These are phyloP conservation scores for Crotophaga sulcirostris DNA, from an alignment of 2,113 vertebrate genomes.

Conservation along the genomic window DNA sequence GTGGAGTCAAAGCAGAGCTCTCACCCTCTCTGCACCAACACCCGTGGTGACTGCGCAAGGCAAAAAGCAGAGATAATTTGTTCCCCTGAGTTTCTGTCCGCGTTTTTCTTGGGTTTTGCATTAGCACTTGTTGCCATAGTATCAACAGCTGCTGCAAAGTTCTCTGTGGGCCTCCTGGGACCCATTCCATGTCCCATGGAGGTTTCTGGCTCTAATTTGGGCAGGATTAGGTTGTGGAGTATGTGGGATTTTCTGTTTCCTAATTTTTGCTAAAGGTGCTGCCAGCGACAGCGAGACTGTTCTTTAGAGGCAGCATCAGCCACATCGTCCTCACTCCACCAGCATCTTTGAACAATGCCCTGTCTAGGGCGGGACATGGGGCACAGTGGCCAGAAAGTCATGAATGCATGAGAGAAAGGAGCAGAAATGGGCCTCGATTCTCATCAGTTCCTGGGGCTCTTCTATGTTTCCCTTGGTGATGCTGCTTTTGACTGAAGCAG, in stretches of 20 bases:
- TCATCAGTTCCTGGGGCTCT: rapidly evolving
- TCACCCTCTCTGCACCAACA: rapidly evolving
- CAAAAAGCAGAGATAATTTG: neutral
- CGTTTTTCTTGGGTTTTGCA: neutral
- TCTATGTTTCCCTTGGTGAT: rapidly evolving
- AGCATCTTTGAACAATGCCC: rapidly evolving
- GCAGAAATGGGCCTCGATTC: rapidly evolving
- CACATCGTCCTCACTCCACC: neutral
- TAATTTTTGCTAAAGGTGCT: neutral
- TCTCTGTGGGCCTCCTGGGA: neutral
- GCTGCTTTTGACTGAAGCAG: neutral
- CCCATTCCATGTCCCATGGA: neutral
- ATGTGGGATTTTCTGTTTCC: neutral
- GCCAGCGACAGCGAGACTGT: rapidly evolving
- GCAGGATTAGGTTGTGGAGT: neutral
- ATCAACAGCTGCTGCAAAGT: rapidly evolving
- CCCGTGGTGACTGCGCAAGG: neutral
- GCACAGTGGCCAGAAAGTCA: neutral
- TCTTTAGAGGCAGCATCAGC: neutral
- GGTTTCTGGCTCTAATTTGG: neutral
- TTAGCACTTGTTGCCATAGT: slow-evolving; percentile 40
- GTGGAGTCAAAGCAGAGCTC: neutral
- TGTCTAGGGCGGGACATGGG: rapidly evolving
- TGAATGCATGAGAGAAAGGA: rapidly evolving
- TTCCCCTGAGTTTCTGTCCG: neutral